Base-by-base conservation (phyloP, 1,140 invertebrate species). In the Akabosia matsudoensis region DNA sequence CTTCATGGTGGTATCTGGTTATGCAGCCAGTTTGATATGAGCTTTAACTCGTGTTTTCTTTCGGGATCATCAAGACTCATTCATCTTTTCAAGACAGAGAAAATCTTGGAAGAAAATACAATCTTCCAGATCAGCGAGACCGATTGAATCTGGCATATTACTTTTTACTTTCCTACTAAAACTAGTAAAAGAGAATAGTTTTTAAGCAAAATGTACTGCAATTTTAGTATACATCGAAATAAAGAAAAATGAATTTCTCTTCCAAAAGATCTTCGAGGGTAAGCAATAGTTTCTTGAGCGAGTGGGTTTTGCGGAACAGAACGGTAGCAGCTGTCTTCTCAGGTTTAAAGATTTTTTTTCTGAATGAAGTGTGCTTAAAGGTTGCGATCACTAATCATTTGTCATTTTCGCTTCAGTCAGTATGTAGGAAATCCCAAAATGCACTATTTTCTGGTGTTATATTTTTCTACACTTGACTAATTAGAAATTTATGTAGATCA, bases 291-390 rank as follows among this genome's bases (percentile, higher is more conserved):
- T n/a, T n/a, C n/a, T n/a, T n/a, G n/a, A n/a, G n/a, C n/a, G n/a
- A n/a, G n/a, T n/a, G n/a, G n/a, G n/a, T n/a, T n/a, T n/a, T n/a
- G n/a, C n/a, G n/a, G 7, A 28, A 67, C 26, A 67, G 61, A 67
- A 70, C 31, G 56, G 30, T 16, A 72, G 67, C 76, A 77, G 76
- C 76, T 77, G 76, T 77, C 76, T 67, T 74, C 64, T 74, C 74
- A 72, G 71, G 33, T 77, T 77, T 30, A 67, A 67, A 45, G 37
- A 30, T 30, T 67, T 67, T 24, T 67, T 77, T 74, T 61, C 61
- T 18, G 61, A 73, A 24, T 61, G 70, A 67, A 77, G 64, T 67
- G 73, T 77, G 76, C 76, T 77, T 77, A 77, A 61, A 77, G 72
- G 26, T 34, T 51, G 33, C 30, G 33, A 72, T 54, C n/a, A 16